Conservation (phyloP, 1,140 invertebrate species). For the Trichonephila clavata region DNA sequence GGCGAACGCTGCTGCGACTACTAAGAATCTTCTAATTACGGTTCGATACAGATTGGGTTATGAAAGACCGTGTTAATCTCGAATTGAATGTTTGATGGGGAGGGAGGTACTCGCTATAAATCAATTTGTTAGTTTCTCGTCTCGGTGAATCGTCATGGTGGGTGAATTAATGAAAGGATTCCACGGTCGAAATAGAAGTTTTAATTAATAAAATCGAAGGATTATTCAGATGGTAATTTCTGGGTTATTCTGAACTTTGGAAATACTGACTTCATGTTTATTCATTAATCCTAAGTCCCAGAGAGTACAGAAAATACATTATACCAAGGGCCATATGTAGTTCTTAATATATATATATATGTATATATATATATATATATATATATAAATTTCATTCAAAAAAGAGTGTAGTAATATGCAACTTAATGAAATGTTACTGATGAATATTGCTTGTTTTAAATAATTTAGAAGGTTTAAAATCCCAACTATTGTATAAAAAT, state of each 20-base stretch:
- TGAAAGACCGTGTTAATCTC: neutral
- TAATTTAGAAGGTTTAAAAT: no score
- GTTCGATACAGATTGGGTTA: neutral
- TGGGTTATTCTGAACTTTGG: neutral
- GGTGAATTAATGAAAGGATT: neutral
- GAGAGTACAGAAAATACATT: no score
- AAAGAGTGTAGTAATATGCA: no score
- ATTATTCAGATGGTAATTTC: neutral
- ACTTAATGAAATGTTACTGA: no score
- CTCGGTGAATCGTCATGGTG: neutral
- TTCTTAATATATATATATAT: no score
- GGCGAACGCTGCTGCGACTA: conserved; percentile 21
- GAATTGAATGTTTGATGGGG: neutral
- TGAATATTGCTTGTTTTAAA: no score
- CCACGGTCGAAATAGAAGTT: neutral
- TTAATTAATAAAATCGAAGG: conserved; percentile 1
- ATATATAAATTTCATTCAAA: no score
- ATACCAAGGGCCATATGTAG: no score
- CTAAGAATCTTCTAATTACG: neutral
- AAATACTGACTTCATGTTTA: neutral
- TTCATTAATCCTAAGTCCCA: no score
- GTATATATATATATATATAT: no score
- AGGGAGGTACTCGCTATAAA: neutral
- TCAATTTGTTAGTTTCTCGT: neutral
- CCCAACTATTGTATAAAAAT: no score